phyloP scores from a whole-genome alignment of 1,140 invertebrate species.

The Gonatopus flavifemur region DNA sequence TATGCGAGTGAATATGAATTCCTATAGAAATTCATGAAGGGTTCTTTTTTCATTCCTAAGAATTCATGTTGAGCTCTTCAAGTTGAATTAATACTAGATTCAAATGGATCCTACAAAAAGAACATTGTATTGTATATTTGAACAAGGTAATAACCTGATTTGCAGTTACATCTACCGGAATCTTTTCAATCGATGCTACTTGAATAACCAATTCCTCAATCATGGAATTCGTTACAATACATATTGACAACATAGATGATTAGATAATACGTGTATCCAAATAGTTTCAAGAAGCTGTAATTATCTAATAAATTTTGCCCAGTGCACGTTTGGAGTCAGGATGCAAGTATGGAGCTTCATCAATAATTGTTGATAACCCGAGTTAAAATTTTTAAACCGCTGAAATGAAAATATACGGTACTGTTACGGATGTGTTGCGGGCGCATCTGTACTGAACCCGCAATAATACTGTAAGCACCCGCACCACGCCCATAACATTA shows the following conservation, averaged over 20 bases:
- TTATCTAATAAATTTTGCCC: conserved; percentile 80
- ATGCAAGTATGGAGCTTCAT: conserved; percentile 58
- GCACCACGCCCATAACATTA: too few relatives aligned
- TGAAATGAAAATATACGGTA: conserved; percentile 5
- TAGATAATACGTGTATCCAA: conserved; percentile 77
- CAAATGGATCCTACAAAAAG: too few relatives aligned
- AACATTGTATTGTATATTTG: too few relatives aligned
- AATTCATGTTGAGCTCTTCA: too few relatives aligned
- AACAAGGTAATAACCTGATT: conserved; percentile 64
- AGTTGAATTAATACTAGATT: too few relatives aligned
- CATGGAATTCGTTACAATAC: conserved; percentile 65
- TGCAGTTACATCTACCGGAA: conserved; percentile 64
- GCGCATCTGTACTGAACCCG: too few relatives aligned
- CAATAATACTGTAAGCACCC: too few relatives aligned
- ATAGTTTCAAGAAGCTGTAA: conserved; percentile 82
- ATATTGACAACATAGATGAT: conserved; percentile 69
- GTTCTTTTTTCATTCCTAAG: too few relatives aligned
- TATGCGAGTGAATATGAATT: too few relatives aligned
- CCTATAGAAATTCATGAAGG: too few relatives aligned
- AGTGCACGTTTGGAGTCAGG: conserved; percentile 71
- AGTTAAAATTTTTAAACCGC: conserved; percentile 36
- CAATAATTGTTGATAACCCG: conserved; percentile 65
- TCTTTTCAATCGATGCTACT: conserved; percentile 67
- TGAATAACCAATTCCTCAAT: conserved; percentile 64
- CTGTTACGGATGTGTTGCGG: not conserved